Conservation (phyloP, 2,888 invertebrate genomes). For the Altica lythri region DNA sequence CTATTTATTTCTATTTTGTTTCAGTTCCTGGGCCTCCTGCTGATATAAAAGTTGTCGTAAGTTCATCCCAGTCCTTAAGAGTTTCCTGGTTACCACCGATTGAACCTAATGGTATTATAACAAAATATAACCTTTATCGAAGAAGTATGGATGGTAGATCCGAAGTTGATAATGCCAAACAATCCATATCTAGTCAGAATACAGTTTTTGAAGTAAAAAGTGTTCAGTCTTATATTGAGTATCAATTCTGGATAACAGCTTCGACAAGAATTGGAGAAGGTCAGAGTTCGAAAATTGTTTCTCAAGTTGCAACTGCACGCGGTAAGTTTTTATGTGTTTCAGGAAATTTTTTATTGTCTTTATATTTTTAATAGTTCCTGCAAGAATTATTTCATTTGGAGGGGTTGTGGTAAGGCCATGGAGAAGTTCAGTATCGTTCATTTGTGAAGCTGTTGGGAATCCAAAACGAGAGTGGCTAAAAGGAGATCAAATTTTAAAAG, state of each 20-base stretch:
- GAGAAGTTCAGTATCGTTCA: constrained; percentile 67
- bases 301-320: constrained; percentile 68
- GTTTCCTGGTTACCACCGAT: constrained; percentile 79
- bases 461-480: constrained; percentile 70
- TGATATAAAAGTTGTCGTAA: constrained; percentile 78
- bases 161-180: constrained; percentile 71
- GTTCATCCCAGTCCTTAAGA: constrained; percentile 73
- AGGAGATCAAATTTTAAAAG: constrained; percentile 62
- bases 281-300: constrained; percentile 70
- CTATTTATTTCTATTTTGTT: constrained; percentile 26
- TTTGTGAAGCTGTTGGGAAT: constrained; percentile 70
- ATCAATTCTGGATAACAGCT: constrained; percentile 80
- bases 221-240: constrained; percentile 71
- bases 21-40: constrained; percentile 78
- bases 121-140: constrained; percentile 75
- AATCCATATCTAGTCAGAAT: constrained; percentile 67
- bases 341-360: not conserved
- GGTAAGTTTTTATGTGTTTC: constrained; percentile 48
- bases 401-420: constrained; percentile 68
- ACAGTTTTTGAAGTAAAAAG: constrained; percentile 70
- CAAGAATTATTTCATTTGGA: constrained; percentile 73
- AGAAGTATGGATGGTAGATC: constrained; percentile 70
- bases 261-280: constrained; percentile 79
- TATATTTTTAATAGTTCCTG: constrained; percentile 60
- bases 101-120: constrained; percentile 77